These are phyloP conservation scores for Leucoptera coffeella DNA, from an alignment of 2,888 invertebrate genomes.

Conservation along the genomic window DNA sequence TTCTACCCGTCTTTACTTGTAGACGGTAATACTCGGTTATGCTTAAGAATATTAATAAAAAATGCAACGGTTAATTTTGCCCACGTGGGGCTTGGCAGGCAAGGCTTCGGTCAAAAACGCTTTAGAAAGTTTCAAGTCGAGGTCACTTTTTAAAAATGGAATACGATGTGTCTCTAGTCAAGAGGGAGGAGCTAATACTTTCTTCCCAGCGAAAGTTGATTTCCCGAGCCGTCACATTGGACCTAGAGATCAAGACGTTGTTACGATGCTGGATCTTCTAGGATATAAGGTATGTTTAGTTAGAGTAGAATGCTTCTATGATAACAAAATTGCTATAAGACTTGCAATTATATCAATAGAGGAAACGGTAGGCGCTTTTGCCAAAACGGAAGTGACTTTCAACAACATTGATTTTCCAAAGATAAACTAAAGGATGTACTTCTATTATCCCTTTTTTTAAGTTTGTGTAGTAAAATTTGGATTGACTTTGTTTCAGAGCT, in stretches of 20 bases:
- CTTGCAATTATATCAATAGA: too few relatives aligned
- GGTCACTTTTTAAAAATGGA: slow-evolving; percentile 9
- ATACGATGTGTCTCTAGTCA: slow-evolving; percentile 21
- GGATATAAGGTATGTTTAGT: slow-evolving; percentile 68
- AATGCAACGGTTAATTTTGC: slow-evolving; percentile 31
- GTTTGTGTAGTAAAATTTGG: too few relatives aligned
- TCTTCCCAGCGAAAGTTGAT: slow-evolving; percentile 65
- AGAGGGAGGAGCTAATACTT: slow-evolving; percentile 25
- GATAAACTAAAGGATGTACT: too few relatives aligned
- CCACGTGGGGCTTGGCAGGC: too few relatives aligned
- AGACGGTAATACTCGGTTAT: background rate
- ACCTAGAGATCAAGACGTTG: slow-evolving; percentile 79
- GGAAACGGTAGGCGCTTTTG: too few relatives aligned
- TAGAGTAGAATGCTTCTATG: too few relatives aligned
- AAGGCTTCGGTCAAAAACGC: slow-evolving; percentile 9
- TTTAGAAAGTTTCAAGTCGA: slow-evolving; percentile 9
- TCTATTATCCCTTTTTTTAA: too few relatives aligned
- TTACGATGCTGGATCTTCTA: slow-evolving; percentile 79
- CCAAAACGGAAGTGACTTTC: too few relatives aligned
- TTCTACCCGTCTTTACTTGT: background rate
- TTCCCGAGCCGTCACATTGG: slow-evolving; percentile 90
- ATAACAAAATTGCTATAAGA: too few relatives aligned
- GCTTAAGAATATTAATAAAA: slow-evolving; percentile 7
- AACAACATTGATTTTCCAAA: too few relatives aligned
- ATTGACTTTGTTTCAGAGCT: slow-evolving; percentile 59